phyloP scores from a whole-genome alignment of 2,888 invertebrate species.

The Napeogenes sylphis region DNA sequence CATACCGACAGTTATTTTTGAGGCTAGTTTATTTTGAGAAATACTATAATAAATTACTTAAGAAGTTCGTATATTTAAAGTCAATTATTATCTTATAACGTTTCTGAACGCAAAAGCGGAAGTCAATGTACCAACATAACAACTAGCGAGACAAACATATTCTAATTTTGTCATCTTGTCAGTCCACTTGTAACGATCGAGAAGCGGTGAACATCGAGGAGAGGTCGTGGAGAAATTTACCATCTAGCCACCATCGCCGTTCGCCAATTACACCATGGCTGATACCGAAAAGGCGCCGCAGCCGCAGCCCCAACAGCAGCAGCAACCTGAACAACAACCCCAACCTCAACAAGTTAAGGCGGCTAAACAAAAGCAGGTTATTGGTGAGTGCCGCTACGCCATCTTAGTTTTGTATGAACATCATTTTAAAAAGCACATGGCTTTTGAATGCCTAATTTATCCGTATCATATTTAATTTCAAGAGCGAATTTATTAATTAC shows the following conservation, averaged over 20 bases:
- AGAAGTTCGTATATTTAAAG: no score
- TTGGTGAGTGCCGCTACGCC: constrained; percentile 83
- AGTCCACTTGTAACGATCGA: constrained; percentile 67
- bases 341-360: constrained; percentile 79
- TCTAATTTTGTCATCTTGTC: constrained; percentile 27
- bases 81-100: neutral
- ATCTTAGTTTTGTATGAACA: constrained; percentile 67
- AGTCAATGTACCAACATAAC: constrained; percentile 23
- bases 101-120: constrained; percentile 13
- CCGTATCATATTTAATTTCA: constrained; percentile 5
- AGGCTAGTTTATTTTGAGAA: no score
- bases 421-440: constrained; percentile 69
- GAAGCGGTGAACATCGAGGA: constrained; percentile 84
- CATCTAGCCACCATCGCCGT: constrained; percentile 84
- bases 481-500: constrained; percentile 8
- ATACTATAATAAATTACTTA: no score
- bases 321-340: constrained; percentile 82
- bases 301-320: constrained; percentile 80
- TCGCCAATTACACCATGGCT: constrained; percentile 93
- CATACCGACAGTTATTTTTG: no score
- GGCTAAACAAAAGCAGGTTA: constrained; percentile 90
- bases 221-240: constrained; percentile 87
- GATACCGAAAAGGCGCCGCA: constrained; percentile 94
- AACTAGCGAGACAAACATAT: constrained; percentile 18
- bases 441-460: constrained; percentile 23